Percentiles rank a stretch among this genome's conserved stretches.
phyloP scores from a whole-genome alignment of 1,140 invertebrate species.

The Drosophila bocqueti region DNA sequence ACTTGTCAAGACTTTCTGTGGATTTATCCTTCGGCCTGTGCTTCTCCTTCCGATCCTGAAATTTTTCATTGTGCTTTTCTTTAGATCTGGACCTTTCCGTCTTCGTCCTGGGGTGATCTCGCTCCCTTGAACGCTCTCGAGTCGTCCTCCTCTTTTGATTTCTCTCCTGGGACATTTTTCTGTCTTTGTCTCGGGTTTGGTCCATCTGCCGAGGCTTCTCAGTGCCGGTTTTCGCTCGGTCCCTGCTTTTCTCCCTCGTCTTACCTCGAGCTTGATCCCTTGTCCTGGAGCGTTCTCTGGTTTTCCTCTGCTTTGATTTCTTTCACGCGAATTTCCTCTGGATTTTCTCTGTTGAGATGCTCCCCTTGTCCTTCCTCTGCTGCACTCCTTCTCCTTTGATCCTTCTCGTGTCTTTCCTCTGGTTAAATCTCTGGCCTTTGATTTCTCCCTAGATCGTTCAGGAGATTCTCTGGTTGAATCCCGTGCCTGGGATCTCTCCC shows the following conservation, averaged over 20 bases:
- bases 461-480: neutral
- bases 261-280: neutral
- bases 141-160: neutral
- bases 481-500: neutral
- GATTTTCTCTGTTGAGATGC: neutral
- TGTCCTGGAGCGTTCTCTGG: neutral
- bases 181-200: neutral
- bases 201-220: neutral
- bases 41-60: constrained; percentile 1
- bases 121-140: neutral
- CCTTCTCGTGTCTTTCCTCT: neutral
- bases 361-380: neutral
- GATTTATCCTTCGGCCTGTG: constrained; percentile 9
- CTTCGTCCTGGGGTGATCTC: neutral
- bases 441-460: constrained; percentile 4
- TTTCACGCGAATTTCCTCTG: constrained; percentile 1
- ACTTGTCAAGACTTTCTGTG: neutral
- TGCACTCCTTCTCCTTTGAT: neutral
- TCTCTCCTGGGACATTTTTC: neutral
- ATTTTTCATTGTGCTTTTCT: constrained; percentile 1
- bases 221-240: neutral
- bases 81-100: constrained; percentile 10
- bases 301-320: neutral
- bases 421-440: neutral
- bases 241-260: neutral